phyloP scores from a whole-genome alignment of 2,113 vertebrate genomes.

The Lichenostomus cassidix region DNA sequence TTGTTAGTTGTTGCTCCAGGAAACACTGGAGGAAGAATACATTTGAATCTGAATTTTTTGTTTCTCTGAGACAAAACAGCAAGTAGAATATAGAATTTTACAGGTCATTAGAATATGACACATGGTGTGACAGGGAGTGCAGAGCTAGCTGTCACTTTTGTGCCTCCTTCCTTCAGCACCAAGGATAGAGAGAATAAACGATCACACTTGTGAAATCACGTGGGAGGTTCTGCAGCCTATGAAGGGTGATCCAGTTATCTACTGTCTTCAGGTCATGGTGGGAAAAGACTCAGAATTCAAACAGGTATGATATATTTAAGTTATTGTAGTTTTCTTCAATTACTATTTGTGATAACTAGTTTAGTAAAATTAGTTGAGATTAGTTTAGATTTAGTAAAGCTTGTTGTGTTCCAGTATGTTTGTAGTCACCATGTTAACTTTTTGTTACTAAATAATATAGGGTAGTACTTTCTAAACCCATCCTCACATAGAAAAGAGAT shows the following conservation, averaged over 20 bases:
- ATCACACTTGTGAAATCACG: constrained; percentile 88
- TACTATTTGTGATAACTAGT: not conserved
- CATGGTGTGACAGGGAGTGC: not conserved
- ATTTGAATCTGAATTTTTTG: not conserved
- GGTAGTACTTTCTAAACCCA: not conserved
- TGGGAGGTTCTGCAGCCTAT: constrained; percentile 90
- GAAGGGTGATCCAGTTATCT: constrained; percentile 94
- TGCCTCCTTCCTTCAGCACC: constrained; percentile 76
- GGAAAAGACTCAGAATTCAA: constrained; percentile 94
- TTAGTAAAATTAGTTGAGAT: not conserved
- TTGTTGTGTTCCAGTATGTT: not conserved
- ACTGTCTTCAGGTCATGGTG: constrained; percentile 91
- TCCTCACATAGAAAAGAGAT: not conserved
- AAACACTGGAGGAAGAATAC: not conserved
- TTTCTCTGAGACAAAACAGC: not conserved
- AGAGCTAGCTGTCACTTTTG: not conserved
- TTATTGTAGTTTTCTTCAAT: not conserved
- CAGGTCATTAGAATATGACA: not conserved
- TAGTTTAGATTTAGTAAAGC: not conserved
- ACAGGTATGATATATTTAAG: constrained; percentile 81
- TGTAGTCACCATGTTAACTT: not conserved
- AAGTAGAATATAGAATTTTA: not conserved
- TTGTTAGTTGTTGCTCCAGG: not conserved
- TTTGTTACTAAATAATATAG: not conserved
- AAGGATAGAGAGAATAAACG: constrained; percentile 89